These are phyloP conservation scores for Congeria kusceri DNA, from an alignment of 2,888 invertebrate genomes.

Conservation along the genomic window DNA sequence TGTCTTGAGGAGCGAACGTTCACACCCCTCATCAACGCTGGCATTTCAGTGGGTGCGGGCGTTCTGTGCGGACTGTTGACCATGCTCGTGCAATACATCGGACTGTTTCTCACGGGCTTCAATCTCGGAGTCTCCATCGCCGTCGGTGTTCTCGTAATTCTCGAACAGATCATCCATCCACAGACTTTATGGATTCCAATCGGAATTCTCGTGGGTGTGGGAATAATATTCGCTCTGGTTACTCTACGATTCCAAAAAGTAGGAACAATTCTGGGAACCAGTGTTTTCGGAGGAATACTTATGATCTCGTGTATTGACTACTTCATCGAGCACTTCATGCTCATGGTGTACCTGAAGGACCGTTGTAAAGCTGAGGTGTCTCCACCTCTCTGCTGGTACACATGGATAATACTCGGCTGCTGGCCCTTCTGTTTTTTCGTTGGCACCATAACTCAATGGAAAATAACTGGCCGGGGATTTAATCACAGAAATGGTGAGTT, in stretches of 20 bases:
- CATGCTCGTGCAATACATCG: slow-evolving; percentile 93
- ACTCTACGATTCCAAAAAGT: slow-evolving; percentile 92
- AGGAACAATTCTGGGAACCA: slow-evolving; percentile 91
- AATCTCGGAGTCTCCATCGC: slow-evolving; percentile 89
- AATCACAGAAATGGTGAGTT: slow-evolving; percentile 85
- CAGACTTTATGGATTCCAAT: slow-evolving; percentile 90
- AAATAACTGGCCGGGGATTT: slow-evolving; percentile 89
- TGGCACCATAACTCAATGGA: slow-evolving; percentile 90
- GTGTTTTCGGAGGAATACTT: slow-evolving; percentile 91
- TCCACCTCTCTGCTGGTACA: slow-evolving; percentile 89
- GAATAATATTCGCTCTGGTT: slow-evolving; percentile 90
- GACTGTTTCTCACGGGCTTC: slow-evolving; percentile 92
- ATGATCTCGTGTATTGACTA: slow-evolving; percentile 91
- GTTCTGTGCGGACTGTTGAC: slow-evolving; percentile 92
- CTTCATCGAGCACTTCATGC: slow-evolving; percentile 90
- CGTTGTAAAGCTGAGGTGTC: slow-evolving; percentile 87
- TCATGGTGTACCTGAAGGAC: slow-evolving; percentile 90
- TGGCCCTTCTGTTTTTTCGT: slow-evolving; percentile 91
- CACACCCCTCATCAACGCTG: slow-evolving; percentile 89
- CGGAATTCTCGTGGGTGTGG: slow-evolving; percentile 89
- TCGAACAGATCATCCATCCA: slow-evolving; percentile 88
- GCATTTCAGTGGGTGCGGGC: slow-evolving; percentile 91
- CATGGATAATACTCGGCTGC: slow-evolving; percentile 90
- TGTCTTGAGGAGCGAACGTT: slow-evolving; percentile 92
- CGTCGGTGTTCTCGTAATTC: slow-evolving; percentile 79